Conservation (phyloP, 2,113 vertebrate genomes). For the Sprattus sprattus region DNA sequence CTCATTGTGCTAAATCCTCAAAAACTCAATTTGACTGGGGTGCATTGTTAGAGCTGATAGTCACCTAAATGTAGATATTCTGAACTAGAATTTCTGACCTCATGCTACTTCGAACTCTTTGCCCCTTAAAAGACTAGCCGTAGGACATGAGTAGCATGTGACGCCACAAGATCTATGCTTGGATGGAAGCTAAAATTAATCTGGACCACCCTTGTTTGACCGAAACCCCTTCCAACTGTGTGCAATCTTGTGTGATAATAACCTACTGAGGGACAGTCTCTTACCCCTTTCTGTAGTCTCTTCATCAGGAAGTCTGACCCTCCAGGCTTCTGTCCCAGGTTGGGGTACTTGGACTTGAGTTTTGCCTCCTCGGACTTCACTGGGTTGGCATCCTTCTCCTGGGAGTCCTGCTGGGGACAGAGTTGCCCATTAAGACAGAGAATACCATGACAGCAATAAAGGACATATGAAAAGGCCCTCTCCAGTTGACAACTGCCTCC, state of each 20-base stretch:
- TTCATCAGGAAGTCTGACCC: slow-evolving; percentile 95
- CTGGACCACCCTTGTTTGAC: too few species aligned
- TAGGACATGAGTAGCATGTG: background rate
- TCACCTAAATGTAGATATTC: background rate
- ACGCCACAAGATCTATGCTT: background rate
- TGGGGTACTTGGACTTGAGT: slow-evolving; percentile 90
- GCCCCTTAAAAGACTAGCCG: background rate
- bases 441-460: too few species aligned
- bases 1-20: background rate
- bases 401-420: slow-evolving; percentile 72
- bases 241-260: too few species aligned
- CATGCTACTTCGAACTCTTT: background rate
- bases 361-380: slow-evolving; percentile 90
- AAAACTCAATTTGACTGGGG: background rate
- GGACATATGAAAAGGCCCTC: too few species aligned
- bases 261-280: slow-evolving; percentile 16
- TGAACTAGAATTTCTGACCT: background rate
- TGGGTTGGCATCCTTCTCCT: slow-evolving; percentile 82
- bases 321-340: slow-evolving; percentile 83
- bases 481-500: too few species aligned
- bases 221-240: too few species aligned
- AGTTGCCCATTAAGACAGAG: background rate
- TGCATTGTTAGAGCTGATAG: background rate
- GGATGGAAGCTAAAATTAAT: too few species aligned
- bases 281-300: slow-evolving; percentile 91